Percentiles rank a stretch among this genome's conserved stretches.
Evolutionary conservation across 1,140 invertebrate genomes (phyloP).

Genomic region (Venustaconcha ellipsiformis): DNA sequence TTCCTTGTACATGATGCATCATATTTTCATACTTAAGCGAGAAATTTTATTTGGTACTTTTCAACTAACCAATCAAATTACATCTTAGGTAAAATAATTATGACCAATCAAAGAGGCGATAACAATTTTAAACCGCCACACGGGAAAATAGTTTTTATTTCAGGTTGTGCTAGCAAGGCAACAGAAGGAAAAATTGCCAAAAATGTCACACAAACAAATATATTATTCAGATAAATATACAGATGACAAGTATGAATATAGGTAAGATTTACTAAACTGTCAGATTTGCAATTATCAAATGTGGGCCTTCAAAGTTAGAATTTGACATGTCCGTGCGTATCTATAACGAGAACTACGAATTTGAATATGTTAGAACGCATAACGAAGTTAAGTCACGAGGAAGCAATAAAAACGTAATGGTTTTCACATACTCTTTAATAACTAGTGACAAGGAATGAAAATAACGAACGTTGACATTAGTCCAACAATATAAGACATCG

Average conservation of each 20-base stretch:
- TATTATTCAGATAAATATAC: constrained; percentile 92
- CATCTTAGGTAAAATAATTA: not conserved
- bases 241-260: constrained; percentile 67
- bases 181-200: not conserved
- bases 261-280: constrained; percentile 40
- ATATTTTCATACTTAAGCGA: no score
- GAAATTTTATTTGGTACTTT: not conserved
- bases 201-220: constrained; percentile 76
- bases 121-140: constrained; percentile 1
- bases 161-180: not conserved
- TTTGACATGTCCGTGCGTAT: no score
- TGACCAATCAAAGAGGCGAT: not conserved
- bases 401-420: no score
- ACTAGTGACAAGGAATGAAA: no score
- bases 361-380: no score
- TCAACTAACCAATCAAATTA: constrained; percentile 14
- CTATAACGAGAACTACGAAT: no score
- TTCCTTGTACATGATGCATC: no score
- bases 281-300: not conserved
- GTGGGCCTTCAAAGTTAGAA: not conserved
- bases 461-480: no score
- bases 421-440: no score
- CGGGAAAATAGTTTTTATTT: not conserved
- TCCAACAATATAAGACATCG: no score
- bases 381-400: no score